Percentiles rank a stretch among this genome's conserved stretches.
phyloP scores from a whole-genome alignment of 2,113 vertebrate genomes.

The Climacteris rufus region DNA sequence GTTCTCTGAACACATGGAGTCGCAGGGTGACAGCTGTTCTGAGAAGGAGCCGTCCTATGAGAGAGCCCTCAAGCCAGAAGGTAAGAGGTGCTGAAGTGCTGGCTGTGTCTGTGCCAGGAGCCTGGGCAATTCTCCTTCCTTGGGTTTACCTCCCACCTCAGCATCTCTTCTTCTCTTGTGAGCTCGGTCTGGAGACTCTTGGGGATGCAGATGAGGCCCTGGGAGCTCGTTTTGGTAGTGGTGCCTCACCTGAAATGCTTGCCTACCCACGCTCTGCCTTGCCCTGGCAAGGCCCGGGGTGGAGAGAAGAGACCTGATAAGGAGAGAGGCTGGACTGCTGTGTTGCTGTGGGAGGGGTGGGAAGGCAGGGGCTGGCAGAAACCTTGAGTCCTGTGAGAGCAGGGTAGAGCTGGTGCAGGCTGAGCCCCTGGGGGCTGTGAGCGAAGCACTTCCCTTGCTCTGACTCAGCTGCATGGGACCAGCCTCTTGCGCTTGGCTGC shows the following conservation, averaged over 20 bases:
- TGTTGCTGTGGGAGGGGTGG: not conserved
- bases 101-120: not conserved
- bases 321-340: not conserved
- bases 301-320: not conserved
- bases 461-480: conserved; percentile 62
- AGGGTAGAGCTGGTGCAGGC: not conserved
- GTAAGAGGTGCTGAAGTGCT: conserved; percentile 55
- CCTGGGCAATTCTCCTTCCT: not conserved
- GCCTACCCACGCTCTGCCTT: conserved; percentile 1
- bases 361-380: not conserved
- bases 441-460: not conserved
- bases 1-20: conserved; percentile 79
- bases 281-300: not conserved
- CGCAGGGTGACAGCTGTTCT: conserved; percentile 67
- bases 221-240: not conserved
- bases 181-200: not conserved
- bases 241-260: conserved; percentile 19
- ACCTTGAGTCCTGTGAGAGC: not conserved
- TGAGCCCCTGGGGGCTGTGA: not conserved
- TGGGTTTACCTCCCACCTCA: not conserved
- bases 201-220: not conserved
- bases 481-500: not conserved
- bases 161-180: not conserved
- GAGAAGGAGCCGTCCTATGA: conserved; percentile 89
- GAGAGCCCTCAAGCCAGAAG: conserved; percentile 89